A percentile compares a stretch with the other conserved stretches of the same genome.
Evolutionary conservation across 2,797 vertebrate species (phyloP).

Genomic region (Neosilurus hyrtlii): DNA sequence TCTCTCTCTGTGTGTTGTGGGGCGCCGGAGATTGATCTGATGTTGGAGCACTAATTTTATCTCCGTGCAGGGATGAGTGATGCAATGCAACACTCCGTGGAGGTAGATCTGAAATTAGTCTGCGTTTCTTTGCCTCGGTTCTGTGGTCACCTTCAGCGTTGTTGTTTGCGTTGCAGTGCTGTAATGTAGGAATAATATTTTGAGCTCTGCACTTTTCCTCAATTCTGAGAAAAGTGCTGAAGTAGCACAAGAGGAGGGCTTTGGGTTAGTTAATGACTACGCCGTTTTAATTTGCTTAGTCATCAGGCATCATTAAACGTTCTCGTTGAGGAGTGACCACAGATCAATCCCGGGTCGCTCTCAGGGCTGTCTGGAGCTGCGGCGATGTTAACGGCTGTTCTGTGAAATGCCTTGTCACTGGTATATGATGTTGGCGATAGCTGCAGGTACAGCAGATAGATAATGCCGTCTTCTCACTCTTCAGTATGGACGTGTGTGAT

Average conservation of each 20-base stretch:
- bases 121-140: conserved; percentile 8
- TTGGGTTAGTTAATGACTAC: conserved; percentile 14
- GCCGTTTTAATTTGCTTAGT: conserved; percentile 24
- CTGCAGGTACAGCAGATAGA: background rate
- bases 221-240: conserved; percentile 17
- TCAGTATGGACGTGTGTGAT: conserved; percentile 16
- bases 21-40: background rate
- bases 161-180: conserved; percentile 8
- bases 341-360: background rate
- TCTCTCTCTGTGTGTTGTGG: background rate
- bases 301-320: conserved; percentile 15
- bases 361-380: background rate
- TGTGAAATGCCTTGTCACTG: background rate
- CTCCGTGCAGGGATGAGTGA: conserved; percentile 18
- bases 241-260: conserved; percentile 12
- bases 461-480: conserved; percentile 9
- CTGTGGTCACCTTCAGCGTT: conserved; percentile 1
- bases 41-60: conserved; percentile 16
- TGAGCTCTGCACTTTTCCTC: background rate
- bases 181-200: background rate
- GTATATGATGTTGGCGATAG: background rate
- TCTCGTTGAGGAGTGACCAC: conserved; percentile 5
- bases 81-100: conserved; percentile 16
- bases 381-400: background rate
- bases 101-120: background rate